Base-by-base conservation (phyloP, 2,888 invertebrate species). In the Cheilosia variabilis region DNA sequence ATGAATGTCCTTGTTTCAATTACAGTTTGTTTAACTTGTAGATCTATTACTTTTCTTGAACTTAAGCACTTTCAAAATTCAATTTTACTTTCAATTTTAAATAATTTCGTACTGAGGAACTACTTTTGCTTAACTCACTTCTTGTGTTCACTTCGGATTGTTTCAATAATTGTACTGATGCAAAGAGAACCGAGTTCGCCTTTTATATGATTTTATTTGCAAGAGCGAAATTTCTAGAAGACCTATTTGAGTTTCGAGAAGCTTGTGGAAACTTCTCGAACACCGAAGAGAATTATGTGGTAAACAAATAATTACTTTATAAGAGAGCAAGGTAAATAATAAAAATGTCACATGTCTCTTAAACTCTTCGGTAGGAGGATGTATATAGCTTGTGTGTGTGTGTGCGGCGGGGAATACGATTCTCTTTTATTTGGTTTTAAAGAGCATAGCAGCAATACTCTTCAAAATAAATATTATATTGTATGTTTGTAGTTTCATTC, bases 121-220 rank as follows among this genome's bases (percentile, higher is more conserved):
- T 1, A 1, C 13, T 2, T 2, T 52, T 22, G 13, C 0, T 7
- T 2, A 27, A 1, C 27, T 27, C 15, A 4, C 24, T 6, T 15
- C 2, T 10, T 2, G 4, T 15, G 2, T 22, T 52, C 22, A 27
- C 24, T 24, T 52, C 6, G 22, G n/a, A 4, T 50, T 2, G n/a
- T 52, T 52, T 27, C n/a, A n/a, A n/a, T 5, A 52, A 52, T 15
- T 13, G 45, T 31, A 83, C 17, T 79, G 73, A 73, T 19, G n/a
- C n/a, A 27, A 73, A 75, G 63, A 68, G 73, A 68, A 53, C 9
- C 2, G 10, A 34, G 6, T 4, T 52, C 19, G 24, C 6, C 79
- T 69, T 84, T 84, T 84, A 84, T 84, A 84, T 84, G 79, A 73
- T 63, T 78, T 37, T 72, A 41, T 9, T 1, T 13, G 1, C 17